Evolutionary conservation across 2,113 vertebrate species (phyloP).

Genomic region (Xenopus laevis): DNA sequence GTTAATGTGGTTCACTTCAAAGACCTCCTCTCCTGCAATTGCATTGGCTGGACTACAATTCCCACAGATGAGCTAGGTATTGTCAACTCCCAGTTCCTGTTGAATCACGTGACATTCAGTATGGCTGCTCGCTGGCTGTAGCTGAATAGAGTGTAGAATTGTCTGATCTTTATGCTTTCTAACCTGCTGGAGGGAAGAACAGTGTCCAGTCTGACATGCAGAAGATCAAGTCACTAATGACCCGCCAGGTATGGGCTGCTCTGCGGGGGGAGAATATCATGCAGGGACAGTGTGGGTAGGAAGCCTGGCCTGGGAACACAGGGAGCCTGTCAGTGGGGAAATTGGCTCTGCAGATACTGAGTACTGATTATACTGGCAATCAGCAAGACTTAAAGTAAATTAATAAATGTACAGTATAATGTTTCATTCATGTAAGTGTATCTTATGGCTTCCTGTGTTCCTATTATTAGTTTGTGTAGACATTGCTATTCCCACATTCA

Average conservation of each 20-base stretch:
- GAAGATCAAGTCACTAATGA: constrained; percentile 95
- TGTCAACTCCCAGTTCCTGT: background rate
- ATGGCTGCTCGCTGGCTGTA: constrained; percentile 58
- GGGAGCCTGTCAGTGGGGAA: too few species aligned
- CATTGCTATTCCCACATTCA: too few species aligned
- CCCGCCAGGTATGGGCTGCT: constrained; percentile 84
- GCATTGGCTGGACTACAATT: background rate
- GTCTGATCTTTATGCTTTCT: background rate
- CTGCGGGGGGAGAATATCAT: too few species aligned
- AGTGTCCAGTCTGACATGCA: constrained; percentile 68
- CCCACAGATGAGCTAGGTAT: background rate
- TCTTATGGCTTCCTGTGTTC: too few species aligned
- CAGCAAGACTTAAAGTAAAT: too few species aligned
- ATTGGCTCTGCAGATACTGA: too few species aligned
- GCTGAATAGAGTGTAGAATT: background rate
- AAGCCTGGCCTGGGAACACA: background rate
- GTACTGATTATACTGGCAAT: too few species aligned
- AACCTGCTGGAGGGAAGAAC: background rate
- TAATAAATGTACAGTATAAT: too few species aligned
- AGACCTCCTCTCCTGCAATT: too few species aligned
- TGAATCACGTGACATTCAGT: constrained; percentile 59
- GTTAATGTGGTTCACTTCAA: background rate
- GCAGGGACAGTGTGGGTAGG: too few species aligned
- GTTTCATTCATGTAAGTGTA: too few species aligned
- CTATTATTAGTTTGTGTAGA: too few species aligned